Percentiles rank a stretch among this genome's conserved stretches.
Evolutionary conservation across 2,888 invertebrate species (phyloP).

Genomic region (Erebia ligea): DNA sequence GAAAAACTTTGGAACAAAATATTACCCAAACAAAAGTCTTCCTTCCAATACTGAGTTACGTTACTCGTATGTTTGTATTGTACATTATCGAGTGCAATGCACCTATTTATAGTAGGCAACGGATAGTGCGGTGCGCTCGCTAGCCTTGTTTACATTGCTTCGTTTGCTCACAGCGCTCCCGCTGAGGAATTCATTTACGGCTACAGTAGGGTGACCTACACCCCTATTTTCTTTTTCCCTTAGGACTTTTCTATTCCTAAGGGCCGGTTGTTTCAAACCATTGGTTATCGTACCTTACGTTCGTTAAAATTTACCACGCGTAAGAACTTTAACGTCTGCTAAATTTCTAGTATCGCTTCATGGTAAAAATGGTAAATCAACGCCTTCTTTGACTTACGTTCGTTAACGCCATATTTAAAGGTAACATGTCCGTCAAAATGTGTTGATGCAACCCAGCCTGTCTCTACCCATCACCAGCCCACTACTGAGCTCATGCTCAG

Average conservation of each 20-base stretch:
- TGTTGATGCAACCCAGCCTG: too few relatives aligned
- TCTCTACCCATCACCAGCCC: too few relatives aligned
- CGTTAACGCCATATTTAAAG: too few relatives aligned
- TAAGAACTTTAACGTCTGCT: too few relatives aligned
- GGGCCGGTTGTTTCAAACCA: not conserved
- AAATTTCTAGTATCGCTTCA: too few relatives aligned
- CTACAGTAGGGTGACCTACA: conserved; percentile 18
- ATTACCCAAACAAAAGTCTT: conserved; percentile 13
- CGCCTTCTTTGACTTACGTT: too few relatives aligned
- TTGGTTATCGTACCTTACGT: too few relatives aligned
- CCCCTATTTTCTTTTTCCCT: not conserved
- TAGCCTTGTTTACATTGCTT: conserved; percentile 45
- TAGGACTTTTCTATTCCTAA: not conserved
- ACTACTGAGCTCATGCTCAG: too few relatives aligned
- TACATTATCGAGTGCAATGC: conserved; percentile 54
- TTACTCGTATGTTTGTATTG: conserved; percentile 48
- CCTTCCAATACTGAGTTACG: conserved; percentile 12
- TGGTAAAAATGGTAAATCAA: too few relatives aligned
- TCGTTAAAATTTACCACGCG: too few relatives aligned
- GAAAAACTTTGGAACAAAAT: not conserved
- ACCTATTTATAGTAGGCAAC: conserved; percentile 52
- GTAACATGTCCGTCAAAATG: too few relatives aligned
- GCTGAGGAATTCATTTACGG: conserved; percentile 40
- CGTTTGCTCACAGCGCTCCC: conserved; percentile 37
- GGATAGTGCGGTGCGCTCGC: conserved; percentile 44